These are phyloP conservation scores for Drosophila takahashii DNA, from an alignment of 1,140 invertebrate species.

Conservation along the genomic window DNA sequence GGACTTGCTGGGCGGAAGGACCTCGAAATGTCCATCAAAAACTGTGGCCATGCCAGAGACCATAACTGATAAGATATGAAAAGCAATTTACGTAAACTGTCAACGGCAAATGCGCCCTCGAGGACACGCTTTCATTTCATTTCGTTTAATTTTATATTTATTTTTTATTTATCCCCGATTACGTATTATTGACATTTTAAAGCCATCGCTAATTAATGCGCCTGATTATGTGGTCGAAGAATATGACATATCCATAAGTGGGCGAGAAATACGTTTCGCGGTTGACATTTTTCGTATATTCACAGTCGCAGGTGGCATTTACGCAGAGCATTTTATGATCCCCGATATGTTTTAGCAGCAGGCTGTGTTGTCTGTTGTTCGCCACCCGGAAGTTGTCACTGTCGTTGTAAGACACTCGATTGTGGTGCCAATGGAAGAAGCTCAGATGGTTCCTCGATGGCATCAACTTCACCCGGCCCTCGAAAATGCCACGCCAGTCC, in stretches of 20 bases:
- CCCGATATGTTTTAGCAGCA: slow-evolving; percentile 46
- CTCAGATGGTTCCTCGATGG: slow-evolving; percentile 36
- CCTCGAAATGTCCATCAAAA: slow-evolving; percentile 71
- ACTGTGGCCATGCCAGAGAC: slow-evolving; percentile 28
- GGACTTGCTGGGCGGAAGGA: background rate
- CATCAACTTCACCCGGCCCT: slow-evolving; percentile 31
- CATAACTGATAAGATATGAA: slow-evolving; percentile 63
- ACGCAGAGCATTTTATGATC: slow-evolving; percentile 61
- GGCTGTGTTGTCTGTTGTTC: slow-evolving; percentile 37
- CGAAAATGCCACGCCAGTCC: slow-evolving; percentile 52
- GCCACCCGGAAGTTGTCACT: slow-evolving; percentile 45
- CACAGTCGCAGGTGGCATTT: slow-evolving; percentile 29
- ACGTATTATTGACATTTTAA: slow-evolving; percentile 23
- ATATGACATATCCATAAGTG: slow-evolving; percentile 57
- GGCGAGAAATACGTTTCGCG: slow-evolving; percentile 33
- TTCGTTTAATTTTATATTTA: slow-evolving; percentile 6
- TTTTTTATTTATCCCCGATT: slow-evolving; percentile 12
- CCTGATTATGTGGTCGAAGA: slow-evolving; percentile 55
- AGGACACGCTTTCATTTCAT: background rate
- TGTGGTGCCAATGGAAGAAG: slow-evolving; percentile 48
- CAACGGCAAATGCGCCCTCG: slow-evolving; percentile 63
- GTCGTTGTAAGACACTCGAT: slow-evolving; percentile 20
- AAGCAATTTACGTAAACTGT: slow-evolving; percentile 80
- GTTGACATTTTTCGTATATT: slow-evolving; percentile 6
- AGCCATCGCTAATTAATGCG: slow-evolving; percentile 50